A percentile compares a stretch with the other conserved stretches of the same genome.
phyloP scores from a whole-genome alignment of 2,888 invertebrate species.

The Pimpla rufipes region DNA sequence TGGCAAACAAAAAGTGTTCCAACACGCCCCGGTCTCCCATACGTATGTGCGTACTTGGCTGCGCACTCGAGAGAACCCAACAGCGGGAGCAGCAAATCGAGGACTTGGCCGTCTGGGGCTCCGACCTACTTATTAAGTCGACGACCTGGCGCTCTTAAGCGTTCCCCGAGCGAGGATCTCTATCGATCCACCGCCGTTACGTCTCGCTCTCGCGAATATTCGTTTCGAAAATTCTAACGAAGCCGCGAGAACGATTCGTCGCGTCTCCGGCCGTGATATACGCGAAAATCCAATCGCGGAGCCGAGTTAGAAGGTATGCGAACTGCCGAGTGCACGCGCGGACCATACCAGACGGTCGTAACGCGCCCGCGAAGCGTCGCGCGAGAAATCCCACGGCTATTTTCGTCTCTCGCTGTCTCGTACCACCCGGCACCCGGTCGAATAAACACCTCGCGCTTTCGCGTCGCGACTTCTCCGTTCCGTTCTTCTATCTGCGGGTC shows the following conservation, averaged over 20 bases:
- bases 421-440: constrained; percentile 38
- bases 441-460: constrained; percentile 43
- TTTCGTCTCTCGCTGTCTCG: constrained; percentile 46
- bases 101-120: constrained; percentile 47
- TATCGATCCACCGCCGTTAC: constrained; percentile 44
- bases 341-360: constrained; percentile 45
- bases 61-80: constrained; percentile 45
- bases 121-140: constrained; percentile 59
- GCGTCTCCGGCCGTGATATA: neutral
- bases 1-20: no score
- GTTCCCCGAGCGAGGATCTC: constrained; percentile 37
- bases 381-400: constrained; percentile 54
- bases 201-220: neutral
- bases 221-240: constrained; percentile 28
- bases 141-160: constrained; percentile 39
- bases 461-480: constrained; percentile 22
- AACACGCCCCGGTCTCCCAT: no score
- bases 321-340: constrained; percentile 7
- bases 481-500: neutral
- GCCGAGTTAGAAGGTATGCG: constrained; percentile 23
- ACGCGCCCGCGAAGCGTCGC: constrained; percentile 32
- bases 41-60: constrained; percentile 2
- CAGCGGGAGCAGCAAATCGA: constrained; percentile 53
- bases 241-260: constrained; percentile 39
- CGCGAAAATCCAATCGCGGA: constrained; percentile 25